phyloP scores from a whole-genome alignment of 2,888 invertebrate genomes.

The Amphipoea oculea region DNA sequence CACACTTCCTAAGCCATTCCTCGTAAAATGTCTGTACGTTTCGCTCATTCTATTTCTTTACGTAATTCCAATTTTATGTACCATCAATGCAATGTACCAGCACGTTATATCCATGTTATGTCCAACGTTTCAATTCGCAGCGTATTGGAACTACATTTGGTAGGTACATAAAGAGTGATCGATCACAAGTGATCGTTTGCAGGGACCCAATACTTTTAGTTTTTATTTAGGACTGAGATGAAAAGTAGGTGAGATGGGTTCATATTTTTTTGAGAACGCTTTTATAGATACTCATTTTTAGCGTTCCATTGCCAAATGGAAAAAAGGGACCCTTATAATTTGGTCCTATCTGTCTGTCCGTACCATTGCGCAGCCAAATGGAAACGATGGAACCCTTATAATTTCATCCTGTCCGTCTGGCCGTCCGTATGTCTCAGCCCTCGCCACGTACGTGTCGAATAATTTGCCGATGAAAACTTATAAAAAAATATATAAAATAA shows the following conservation, averaged over 20 bases:
- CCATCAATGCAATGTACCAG: slow-evolving; percentile 34
- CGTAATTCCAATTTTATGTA: slow-evolving; percentile 50
- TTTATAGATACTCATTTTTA: neutral
- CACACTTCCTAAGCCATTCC: slow-evolving; percentile 31
- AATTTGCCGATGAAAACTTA: neutral
- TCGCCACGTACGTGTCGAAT: neutral
- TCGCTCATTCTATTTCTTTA: slow-evolving; percentile 41
- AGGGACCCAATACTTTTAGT: slow-evolving; percentile 35
- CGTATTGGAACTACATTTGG: slow-evolving; percentile 15
- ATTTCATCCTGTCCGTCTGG: neutral
- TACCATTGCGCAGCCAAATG: neutral
- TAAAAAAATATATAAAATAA: neutral
- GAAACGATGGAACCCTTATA: neutral
- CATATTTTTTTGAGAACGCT: neutral
- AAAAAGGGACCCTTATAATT: neutral
- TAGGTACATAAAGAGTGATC: slow-evolving; percentile 26
- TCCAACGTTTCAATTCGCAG: slow-evolving; percentile 41
- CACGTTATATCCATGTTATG: slow-evolving; percentile 30
- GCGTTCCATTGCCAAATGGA: neutral
- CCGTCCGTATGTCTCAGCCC: neutral
- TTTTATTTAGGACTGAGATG: neutral
- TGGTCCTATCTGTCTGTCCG: neutral
- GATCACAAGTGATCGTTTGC: slow-evolving; percentile 26
- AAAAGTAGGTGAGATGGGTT: neutral
- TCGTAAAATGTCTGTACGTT: slow-evolving; percentile 55